phyloP scores from a whole-genome alignment of 2,113 vertebrate genomes.

The Todiramphus saurophagus region DNA sequence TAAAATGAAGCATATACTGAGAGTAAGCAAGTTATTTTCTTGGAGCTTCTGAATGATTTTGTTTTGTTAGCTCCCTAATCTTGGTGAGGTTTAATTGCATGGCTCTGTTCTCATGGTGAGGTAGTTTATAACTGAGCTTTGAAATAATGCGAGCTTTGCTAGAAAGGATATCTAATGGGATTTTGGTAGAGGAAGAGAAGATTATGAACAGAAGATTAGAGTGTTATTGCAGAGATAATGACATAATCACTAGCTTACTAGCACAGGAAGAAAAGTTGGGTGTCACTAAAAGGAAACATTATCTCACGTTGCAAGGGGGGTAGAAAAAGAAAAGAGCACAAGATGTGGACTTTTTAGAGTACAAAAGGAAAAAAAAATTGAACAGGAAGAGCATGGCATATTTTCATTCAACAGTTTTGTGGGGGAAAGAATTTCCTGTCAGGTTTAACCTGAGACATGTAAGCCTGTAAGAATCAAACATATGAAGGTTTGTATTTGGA shows the following conservation, averaged over 20 bases:
- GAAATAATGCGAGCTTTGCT: conserved; percentile 13
- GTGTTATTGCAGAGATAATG: conserved; percentile 37
- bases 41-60: conserved; percentile 1
- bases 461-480: background rate
- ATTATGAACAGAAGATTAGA: conserved; percentile 24
- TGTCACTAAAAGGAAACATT: conserved; percentile 1
- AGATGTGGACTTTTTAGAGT: background rate
- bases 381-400: background rate
- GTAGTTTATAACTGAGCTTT: conserved; percentile 10
- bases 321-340: background rate
- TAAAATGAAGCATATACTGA: background rate
- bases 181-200: conserved; percentile 23
- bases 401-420: background rate
- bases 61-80: conserved; percentile 19
- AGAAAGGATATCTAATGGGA: conserved; percentile 17
- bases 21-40: background rate
- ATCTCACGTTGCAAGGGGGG: background rate
- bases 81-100: conserved; percentile 31
- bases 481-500: background rate
- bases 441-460: background rate
- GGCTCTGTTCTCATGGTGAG: background rate
- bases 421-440: background rate
- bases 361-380: background rate
- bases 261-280: background rate
- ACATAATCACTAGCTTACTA: conserved; percentile 16